Percentiles rank a stretch among this genome's conserved stretches.
Evolutionary conservation across 2,797 vertebrate species (phyloP).

Genomic region (Falco columbarius): DNA sequence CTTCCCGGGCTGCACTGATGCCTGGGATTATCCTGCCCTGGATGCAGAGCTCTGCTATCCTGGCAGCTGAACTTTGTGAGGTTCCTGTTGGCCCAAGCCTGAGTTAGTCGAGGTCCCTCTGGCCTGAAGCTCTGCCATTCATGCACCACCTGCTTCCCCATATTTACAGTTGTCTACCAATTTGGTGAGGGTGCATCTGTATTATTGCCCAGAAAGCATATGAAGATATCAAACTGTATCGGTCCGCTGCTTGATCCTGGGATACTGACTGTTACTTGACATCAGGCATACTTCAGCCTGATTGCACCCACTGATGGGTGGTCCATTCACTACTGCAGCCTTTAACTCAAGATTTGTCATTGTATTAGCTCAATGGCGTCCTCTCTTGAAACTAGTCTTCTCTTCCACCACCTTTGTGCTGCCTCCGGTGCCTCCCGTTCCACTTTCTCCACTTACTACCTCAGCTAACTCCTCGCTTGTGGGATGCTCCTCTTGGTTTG

Average conservation of each 20-base stretch:
- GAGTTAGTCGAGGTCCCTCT: not conserved
- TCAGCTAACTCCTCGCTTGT: not conserved
- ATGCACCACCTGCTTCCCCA: not conserved
- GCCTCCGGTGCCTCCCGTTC: not conserved
- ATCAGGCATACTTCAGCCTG: not conserved
- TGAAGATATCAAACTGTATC: fast-evolving
- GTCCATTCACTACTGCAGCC: not conserved
- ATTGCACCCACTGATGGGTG: not conserved
- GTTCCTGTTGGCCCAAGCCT: not conserved
- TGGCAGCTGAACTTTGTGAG: not conserved
- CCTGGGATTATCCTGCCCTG: not conserved
- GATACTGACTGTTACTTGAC: not conserved
- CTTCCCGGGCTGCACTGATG: not conserved
- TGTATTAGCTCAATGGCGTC: not conserved
- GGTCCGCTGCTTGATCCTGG: not conserved
- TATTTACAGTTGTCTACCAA: not conserved
- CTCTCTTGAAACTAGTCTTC: not conserved
- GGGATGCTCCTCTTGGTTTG: not conserved
- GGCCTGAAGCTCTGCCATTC: not conserved
- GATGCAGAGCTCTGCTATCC: not conserved
- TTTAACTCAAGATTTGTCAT: not conserved
- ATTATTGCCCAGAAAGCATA: not conserved
- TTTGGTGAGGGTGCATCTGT: not conserved
- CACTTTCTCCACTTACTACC: not conserved
- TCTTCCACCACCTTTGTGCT: not conserved